A percentile compares a stretch with the other conserved stretches of the same genome.
phyloP scores from a whole-genome alignment of 2,113 vertebrate species.

The Dicrurus megarhynchus region DNA sequence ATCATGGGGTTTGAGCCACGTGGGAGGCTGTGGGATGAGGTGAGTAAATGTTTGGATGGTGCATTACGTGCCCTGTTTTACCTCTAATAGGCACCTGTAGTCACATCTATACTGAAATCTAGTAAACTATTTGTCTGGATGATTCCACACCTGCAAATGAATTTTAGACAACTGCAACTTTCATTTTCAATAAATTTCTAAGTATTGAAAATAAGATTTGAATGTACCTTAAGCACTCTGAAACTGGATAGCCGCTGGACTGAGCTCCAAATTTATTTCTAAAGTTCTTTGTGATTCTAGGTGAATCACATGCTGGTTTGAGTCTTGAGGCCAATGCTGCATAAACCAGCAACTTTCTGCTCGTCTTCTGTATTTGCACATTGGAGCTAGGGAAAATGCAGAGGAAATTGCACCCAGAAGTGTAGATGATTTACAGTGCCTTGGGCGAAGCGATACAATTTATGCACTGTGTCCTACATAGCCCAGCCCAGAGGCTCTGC shows the following conservation, averaged over 20 bases:
- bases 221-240: background rate
- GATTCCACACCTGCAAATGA: background rate
- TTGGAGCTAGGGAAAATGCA: background rate
- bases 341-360: background rate
- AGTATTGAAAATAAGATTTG: background rate
- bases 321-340: background rate
- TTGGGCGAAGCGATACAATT: background rate
- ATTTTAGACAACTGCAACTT: background rate
- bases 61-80: fast-evolving
- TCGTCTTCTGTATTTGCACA: background rate
- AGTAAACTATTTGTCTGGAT: background rate
- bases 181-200: background rate
- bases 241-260: background rate
- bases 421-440: background rate
- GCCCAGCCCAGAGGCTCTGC: background rate
- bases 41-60: fast-evolving
- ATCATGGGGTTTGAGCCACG: fast-evolving
- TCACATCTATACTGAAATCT: background rate
- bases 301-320: background rate
- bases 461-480: background rate
- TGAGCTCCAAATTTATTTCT: background rate
- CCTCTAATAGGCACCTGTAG: background rate
- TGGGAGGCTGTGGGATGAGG: background rate
- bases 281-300: background rate
- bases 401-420: background rate